Evolutionary conservation across 2,888 invertebrate genomes (phyloP).

Genomic region (Amiota mariae): DNA sequence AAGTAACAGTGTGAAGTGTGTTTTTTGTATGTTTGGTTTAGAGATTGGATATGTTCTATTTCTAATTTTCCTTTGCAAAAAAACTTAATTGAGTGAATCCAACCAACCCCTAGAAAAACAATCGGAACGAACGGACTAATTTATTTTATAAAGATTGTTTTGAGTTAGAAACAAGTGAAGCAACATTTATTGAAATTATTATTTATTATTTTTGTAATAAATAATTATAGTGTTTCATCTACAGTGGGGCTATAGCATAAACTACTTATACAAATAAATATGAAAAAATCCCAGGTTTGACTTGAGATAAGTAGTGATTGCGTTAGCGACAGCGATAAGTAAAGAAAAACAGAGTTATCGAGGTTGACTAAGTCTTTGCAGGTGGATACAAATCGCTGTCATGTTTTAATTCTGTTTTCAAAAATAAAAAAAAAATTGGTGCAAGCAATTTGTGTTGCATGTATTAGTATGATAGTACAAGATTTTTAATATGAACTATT

Average conservation of each 20-base stretch:
- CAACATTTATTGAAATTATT: conserved; percentile 69
- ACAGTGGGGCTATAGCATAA: background rate
- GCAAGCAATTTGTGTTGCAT: no score
- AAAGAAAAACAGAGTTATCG: no score
- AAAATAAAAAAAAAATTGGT: no score
- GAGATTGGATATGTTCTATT: background rate
- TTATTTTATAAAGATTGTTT: background rate
- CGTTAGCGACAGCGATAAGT: background rate
- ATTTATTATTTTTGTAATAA: conserved; percentile 68
- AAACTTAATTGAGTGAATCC: conserved; percentile 69
- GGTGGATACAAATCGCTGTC: no score
- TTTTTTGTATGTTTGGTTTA: background rate
- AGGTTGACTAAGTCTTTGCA: no score
- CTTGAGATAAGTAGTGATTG: no score
- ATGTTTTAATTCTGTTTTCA: no score
- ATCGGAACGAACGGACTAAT: background rate
- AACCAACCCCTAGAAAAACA: conserved; percentile 52
- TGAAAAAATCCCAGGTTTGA: no score
- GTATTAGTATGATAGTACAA: no score
- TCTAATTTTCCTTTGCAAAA: conserved; percentile 64
- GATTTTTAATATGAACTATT: conserved; percentile 58
- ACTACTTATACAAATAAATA: no score
- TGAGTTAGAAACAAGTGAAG: conserved; percentile 49
- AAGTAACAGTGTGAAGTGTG: conserved; percentile 39
- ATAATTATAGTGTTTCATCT: conserved; percentile 56